These are phyloP conservation scores for Leucophenga montana DNA, from an alignment of 2,888 invertebrate species.

Conservation along the genomic window DNA sequence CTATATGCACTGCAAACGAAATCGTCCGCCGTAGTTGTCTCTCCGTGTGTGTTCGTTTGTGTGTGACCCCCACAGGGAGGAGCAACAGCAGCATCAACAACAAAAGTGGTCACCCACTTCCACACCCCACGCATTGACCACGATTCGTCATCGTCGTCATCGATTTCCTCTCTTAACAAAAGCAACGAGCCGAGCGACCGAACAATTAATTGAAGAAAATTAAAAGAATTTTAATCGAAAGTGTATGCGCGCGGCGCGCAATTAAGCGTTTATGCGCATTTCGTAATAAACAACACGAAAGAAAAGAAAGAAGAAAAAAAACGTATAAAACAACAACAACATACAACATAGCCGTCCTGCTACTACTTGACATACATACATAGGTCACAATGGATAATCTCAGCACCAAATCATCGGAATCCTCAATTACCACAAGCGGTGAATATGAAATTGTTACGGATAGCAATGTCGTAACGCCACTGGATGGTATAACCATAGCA, in stretches of 20 bases:
- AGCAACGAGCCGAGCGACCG: conserved; percentile 42
- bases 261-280: conserved; percentile 49
- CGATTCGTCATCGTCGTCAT: conserved; percentile 68
- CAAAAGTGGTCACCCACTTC: conserved; percentile 50
- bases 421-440: conserved; percentile 80
- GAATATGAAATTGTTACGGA: conserved; percentile 81
- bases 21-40: neutral
- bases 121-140: conserved; percentile 41
- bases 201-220: conserved; percentile 46
- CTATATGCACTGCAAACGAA: too few relatives aligned
- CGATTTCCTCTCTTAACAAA: conserved; percentile 58
- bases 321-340: conserved; percentile 9
- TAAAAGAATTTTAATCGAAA: conserved; percentile 49
- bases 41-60: too few relatives aligned
- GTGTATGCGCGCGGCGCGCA: conserved; percentile 28
- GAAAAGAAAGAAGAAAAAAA: conserved; percentile 34
- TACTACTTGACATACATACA: conserved; percentile 17
- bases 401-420: conserved; percentile 80
- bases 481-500: conserved; percentile 50
- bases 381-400: conserved; percentile 76
- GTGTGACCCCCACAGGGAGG: neutral
- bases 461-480: conserved; percentile 69
- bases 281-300: conserved; percentile 34
- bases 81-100: neutral
- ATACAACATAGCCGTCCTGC: conserved; percentile 23